Conservation (phyloP, 2,888 invertebrate species). For the Ochropleura leucogaster region DNA sequence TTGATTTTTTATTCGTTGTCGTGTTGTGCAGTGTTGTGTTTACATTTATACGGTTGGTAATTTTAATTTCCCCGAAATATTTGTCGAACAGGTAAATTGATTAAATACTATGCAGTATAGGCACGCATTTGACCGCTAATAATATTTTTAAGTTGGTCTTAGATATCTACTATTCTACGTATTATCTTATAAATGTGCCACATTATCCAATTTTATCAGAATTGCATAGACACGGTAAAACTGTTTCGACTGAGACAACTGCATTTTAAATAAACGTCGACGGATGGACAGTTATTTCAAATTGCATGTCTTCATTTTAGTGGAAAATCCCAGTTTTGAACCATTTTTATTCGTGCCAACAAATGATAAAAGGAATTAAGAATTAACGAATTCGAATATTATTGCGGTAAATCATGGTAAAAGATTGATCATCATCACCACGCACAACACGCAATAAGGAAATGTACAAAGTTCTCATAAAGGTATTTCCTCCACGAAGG, state of each 20-base stretch:
- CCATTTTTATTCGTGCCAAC: not conserved
- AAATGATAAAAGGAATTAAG: not conserved
- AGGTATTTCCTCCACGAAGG: not conserved
- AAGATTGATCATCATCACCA: not conserved
- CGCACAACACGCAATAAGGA: not conserved
- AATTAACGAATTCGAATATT: not conserved
- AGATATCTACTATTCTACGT: not conserved
- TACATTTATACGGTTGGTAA: conserved; percentile 46
- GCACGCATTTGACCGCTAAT: conserved; percentile 12
- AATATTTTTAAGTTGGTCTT: not conserved
- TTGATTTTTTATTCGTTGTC: conserved; percentile 46
- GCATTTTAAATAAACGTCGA: conserved; percentile 40
- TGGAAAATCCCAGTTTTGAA: not conserved
- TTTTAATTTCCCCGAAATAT: conserved; percentile 10
- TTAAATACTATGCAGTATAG: not conserved
- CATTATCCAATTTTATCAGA: not conserved
- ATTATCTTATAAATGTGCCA: not conserved
- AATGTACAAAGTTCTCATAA: not conserved
- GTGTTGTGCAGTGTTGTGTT: conserved; percentile 59
- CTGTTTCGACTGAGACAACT: not conserved
- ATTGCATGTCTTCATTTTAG: not conserved
- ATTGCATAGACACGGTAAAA: not conserved
- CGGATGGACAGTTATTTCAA: conserved; percentile 30
- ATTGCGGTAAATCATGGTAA: not conserved
- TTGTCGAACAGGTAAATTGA: conserved; percentile 16